Percentiles rank a stretch among this genome's conserved stretches.
Conservation (phyloP, 2,113 vertebrate genomes). For the Lipotes vexillifer region DNA sequence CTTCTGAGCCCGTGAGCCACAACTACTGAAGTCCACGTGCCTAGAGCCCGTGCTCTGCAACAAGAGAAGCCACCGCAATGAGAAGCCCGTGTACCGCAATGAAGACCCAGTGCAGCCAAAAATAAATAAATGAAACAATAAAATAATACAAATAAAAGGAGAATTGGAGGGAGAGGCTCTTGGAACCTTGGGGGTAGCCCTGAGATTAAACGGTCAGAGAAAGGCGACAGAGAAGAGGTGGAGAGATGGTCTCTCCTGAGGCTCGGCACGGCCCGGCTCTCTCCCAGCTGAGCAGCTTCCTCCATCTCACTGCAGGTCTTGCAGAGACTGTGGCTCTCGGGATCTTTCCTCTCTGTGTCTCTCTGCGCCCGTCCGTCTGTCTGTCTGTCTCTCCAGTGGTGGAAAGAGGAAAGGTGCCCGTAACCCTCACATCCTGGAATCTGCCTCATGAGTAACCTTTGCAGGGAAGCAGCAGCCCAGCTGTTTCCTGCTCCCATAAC, state of each 20-base stretch:
- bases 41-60: too few relatives aligned
- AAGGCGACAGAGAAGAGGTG: not conserved
- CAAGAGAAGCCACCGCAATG: too few relatives aligned
- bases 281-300: not conserved
- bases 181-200: not conserved
- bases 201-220: not conserved
- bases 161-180: not conserved
- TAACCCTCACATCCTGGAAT: conserved; percentile 23
- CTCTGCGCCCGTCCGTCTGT: not conserved
- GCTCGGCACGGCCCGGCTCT: not conserved
- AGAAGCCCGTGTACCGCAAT: too few relatives aligned
- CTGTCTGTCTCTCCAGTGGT: not conserved
- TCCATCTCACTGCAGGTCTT: not conserved
- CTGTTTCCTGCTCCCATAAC: conserved; percentile 46
- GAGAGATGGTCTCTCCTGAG: not conserved
- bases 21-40: too few relatives aligned
- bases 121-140: too few relatives aligned
- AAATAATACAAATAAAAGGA: not conserved
- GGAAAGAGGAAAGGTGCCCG: conserved; percentile 16
- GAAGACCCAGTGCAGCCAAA: too few relatives aligned
- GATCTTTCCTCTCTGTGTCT: not conserved
- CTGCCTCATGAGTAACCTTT: not conserved
- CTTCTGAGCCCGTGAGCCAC: too few relatives aligned
- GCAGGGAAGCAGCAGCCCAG: conserved; percentile 34
- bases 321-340: not conserved